Conservation (phyloP, 2,888 invertebrate genomes). For the Keiferia lycopersicella region DNA sequence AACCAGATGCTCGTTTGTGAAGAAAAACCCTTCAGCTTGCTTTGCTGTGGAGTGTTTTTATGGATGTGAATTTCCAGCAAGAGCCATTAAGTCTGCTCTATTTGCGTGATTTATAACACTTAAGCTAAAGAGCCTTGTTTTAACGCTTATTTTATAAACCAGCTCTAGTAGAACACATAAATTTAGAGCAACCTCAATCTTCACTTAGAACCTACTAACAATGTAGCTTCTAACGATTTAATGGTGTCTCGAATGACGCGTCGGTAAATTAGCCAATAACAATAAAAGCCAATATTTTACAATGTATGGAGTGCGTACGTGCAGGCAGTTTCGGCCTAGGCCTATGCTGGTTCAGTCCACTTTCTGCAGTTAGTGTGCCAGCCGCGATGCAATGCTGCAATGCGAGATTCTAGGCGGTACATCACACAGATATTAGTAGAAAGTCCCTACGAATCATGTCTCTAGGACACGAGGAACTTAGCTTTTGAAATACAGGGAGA, state of each 20-base stretch:
- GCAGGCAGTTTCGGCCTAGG: conserved; percentile 3
- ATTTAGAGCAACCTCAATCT: not conserved
- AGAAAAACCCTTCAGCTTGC: not conserved
- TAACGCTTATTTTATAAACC: not conserved
- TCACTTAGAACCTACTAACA: not conserved
- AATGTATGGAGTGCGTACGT: not conserved
- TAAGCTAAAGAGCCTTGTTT: not conserved
- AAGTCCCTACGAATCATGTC: conserved; percentile 59
- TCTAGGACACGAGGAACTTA: conserved; percentile 49
- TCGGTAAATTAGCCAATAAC: conserved; percentile 2
- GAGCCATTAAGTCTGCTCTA: too few relatives aligned
- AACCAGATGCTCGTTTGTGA: conserved; percentile 65
- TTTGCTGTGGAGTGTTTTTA: too few relatives aligned
- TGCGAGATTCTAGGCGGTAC: conserved; percentile 50
- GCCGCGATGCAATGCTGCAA: conserved; percentile 43
- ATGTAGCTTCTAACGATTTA: not conserved
- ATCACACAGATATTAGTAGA: conserved; percentile 66
- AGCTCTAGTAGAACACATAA: not conserved
- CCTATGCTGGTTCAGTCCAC: conserved; percentile 46
- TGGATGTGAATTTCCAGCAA: too few relatives aligned
- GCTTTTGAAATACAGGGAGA: conserved; percentile 36
- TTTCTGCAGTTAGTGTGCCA: conserved; percentile 55
- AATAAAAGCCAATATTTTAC: not conserved
- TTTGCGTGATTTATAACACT: too few relatives aligned
- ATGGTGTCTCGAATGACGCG: not conserved